phyloP scores from a whole-genome alignment of 2,113 vertebrate genomes.

The Gobius niger region DNA sequence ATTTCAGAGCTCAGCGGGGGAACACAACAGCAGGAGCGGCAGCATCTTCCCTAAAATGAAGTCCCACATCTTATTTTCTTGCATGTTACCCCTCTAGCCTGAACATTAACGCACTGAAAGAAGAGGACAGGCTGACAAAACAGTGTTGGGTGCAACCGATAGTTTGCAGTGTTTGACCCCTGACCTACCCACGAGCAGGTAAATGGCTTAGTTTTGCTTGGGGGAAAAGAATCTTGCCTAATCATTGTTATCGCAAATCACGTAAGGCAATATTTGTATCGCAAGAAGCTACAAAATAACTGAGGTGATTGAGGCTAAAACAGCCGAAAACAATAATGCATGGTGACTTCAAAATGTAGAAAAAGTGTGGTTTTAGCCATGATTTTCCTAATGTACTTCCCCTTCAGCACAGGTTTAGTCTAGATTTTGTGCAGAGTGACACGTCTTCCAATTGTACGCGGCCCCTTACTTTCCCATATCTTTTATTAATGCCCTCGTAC shows the following conservation, averaged over 20 bases:
- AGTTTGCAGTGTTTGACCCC: constrained; percentile 27
- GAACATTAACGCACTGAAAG: constrained; percentile 12
- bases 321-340: too few relatives aligned
- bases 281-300: too few relatives aligned
- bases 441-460: constrained; percentile 58
- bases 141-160: constrained; percentile 28
- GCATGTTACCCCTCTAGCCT: constrained; percentile 28
- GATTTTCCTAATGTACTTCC: too few relatives aligned
- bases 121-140: constrained; percentile 27
- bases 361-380: too few relatives aligned
- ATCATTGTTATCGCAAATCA: too few relatives aligned
- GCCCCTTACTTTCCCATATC: constrained; percentile 31
- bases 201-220: constrained; percentile 47
- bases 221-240: constrained; percentile 34
- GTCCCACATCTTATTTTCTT: constrained; percentile 38
- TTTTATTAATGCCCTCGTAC: constrained; percentile 35
- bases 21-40: constrained; percentile 75
- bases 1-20: constrained; percentile 77
- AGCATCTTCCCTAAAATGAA: constrained; percentile 64
- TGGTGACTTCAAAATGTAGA: too few relatives aligned
- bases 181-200: constrained; percentile 9
- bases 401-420: too few relatives aligned
- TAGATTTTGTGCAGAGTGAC: too few relatives aligned
- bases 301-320: too few relatives aligned
- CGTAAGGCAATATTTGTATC: too few relatives aligned